These are phyloP conservation scores for Ianthella basta DNA, from an alignment of 37 sponge, comb jelly and placozoan genomes.

Conservation along the genomic window DNA sequence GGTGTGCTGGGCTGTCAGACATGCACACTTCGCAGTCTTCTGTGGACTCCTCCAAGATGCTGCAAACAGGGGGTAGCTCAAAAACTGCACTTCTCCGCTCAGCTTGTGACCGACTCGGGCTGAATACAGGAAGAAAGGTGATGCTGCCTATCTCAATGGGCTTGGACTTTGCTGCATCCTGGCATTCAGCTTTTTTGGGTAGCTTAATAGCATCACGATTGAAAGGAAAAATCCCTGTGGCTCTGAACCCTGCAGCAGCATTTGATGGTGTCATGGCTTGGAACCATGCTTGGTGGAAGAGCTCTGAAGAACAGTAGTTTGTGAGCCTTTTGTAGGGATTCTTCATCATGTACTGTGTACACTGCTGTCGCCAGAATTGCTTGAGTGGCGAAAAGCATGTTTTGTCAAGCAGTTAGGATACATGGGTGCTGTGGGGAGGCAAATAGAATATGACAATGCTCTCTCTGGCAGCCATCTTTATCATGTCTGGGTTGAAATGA, in stretches of 20 bases:
- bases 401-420: background rate
- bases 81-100: too few relatives aligned
- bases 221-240: constrained; percentile 54
- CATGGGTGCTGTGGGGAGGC: constrained; percentile 18
- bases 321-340: constrained; percentile 44
- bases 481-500: constrained; percentile 3
- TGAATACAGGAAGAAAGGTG: too few relatives aligned
- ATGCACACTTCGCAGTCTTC: too few relatives aligned
- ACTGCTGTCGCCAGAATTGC: constrained; percentile 4
- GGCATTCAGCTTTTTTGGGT: background rate
- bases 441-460: background rate
- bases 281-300: constrained; percentile 55
- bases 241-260: constrained; percentile 47
- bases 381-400: constrained; percentile 40
- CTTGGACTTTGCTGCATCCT: too few relatives aligned
- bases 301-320: constrained; percentile 15
- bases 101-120: too few relatives aligned
- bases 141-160: too few relatives aligned
- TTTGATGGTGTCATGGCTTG: constrained; percentile 43
- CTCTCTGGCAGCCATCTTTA: background rate
- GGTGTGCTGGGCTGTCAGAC: too few relatives aligned
- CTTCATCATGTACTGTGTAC: constrained; percentile 7
- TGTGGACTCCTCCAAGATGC: too few relatives aligned
- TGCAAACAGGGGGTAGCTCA: too few relatives aligned
- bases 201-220: background rate